Evolutionary conservation across 1,140 invertebrate genomes (phyloP).

Genomic region (Cepaea nemoralis): DNA sequence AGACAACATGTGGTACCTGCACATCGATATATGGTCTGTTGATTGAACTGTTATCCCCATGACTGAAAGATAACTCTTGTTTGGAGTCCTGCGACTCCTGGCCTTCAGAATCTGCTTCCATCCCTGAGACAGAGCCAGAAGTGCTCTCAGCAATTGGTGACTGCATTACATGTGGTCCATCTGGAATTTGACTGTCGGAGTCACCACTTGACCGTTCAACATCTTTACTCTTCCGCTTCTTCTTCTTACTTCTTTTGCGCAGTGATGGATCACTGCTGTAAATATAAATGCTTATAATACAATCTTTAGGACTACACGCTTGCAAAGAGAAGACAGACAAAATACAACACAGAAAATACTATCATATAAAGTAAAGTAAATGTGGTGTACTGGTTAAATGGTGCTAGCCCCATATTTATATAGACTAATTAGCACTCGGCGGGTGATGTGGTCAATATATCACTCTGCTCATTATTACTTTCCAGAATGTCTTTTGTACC

Average conservation of each 20-base stretch:
- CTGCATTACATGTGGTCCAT: constrained; percentile 42
- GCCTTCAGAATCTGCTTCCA: constrained; percentile 66
- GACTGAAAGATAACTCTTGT: background rate
- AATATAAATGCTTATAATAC: background rate
- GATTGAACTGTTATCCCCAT: background rate
- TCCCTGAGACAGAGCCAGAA: constrained; percentile 56
- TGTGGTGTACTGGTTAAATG: no score
- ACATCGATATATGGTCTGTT: background rate
- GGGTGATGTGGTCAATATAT: no score
- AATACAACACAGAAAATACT: no score
- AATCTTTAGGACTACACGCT: no score
- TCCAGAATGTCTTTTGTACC: no score
- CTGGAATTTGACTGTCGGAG: constrained; percentile 64
- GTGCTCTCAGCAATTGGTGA: background rate
- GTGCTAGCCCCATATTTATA: no score
- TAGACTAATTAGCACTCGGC: no score
- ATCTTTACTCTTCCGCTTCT: constrained; percentile 60
- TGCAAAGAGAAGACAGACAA: no score
- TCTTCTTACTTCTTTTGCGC: constrained; percentile 66
- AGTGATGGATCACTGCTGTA: constrained; percentile 52
- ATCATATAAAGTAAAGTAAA: no score
- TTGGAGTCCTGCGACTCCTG: constrained; percentile 52
- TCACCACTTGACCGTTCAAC: constrained; percentile 68
- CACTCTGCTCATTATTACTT: no score
- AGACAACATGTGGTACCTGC: constrained; percentile 1